Percentiles rank a stretch among this genome's conserved stretches.
These are phyloP conservation scores for Eupeodes latifasciatus DNA, from an alignment of 2,888 invertebrate genomes.

Conservation along the genomic window DNA sequence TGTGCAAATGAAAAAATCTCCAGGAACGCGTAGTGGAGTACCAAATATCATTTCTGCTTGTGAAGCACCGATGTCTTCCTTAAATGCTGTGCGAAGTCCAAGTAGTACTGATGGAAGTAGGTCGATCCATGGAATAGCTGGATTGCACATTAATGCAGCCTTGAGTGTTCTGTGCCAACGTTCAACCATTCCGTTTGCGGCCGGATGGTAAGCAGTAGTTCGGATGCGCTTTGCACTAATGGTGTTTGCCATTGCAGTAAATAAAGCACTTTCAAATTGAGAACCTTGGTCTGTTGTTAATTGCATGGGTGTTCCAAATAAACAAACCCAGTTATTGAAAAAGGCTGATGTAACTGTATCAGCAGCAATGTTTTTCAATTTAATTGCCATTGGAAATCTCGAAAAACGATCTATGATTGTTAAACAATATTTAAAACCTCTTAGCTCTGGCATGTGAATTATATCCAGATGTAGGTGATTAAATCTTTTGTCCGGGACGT, in stretches of 20 bases:
- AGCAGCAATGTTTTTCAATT: conserved; percentile 73
- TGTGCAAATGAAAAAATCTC: no score
- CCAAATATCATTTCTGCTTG: neutral
- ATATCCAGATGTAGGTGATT: neutral
- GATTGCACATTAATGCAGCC: conserved; percentile 22
- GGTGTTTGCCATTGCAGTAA: conserved; percentile 77
- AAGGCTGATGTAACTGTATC: conserved; percentile 44
- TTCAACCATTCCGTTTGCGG: neutral
- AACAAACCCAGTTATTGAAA: conserved; percentile 80
- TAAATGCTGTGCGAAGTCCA: conserved; percentile 78
- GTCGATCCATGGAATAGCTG: conserved; percentile 80
- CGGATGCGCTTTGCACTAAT: conserved; percentile 75
- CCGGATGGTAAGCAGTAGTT: neutral
- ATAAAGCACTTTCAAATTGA: conserved; percentile 80
- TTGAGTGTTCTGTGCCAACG: neutral
- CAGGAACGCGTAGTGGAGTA: no score
- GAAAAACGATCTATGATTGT: conserved; percentile 50
- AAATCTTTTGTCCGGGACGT: conserved; percentile 17
- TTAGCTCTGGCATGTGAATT: conserved; percentile 10
- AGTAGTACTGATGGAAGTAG: conserved; percentile 80
- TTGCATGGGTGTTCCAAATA: conserved; percentile 81
- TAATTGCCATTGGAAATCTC: conserved; percentile 74
- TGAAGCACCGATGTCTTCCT: neutral
- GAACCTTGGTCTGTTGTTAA: conserved; percentile 80
- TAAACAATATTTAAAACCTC: conserved; percentile 7